Base-by-base conservation (phyloP, 2,113 vertebrate genomes). In the Apistogramma diplotaenia region DNA sequence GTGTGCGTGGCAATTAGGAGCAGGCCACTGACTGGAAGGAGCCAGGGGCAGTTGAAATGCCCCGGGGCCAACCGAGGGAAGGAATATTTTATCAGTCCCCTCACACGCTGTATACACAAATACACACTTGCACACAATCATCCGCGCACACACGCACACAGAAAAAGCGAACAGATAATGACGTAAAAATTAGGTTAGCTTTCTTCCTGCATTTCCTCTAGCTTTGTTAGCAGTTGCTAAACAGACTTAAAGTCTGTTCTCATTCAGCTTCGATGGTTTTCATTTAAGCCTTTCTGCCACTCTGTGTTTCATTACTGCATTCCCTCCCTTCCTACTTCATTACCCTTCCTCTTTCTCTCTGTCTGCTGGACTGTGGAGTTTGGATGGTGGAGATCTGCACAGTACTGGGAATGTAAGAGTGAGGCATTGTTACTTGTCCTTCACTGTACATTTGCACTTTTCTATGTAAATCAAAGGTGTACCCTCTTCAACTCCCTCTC, bases 1-100 rank as follows among this genome's bases (percentile, higher is more conserved):
- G 96, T 91, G 96, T 92, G 93, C 95, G 96, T 96, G 96, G 97
- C 97, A 99, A 99, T 99, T 99, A 99, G 97, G 96, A 96, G 97
- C 78, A 97, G 97, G 96, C 96, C 96, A 96, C 96, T 95, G 96
- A 96, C 96, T 96, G 96, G 95, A 97, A 96, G 91, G 91, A 97
- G 97, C 96, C 96, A 97, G 96, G 95, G 96, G 96, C 97, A 97
- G 94, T 93, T 94, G 88, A 96, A 95, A 97, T 97, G 96, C 97
- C 98, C 97, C 85, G 90, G 96, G 97, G 98, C 97, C 94, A 97
- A 97, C 90, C 82, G 75, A 94, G 96, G 96, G 91, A 93, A 91
- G 91, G 78, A 92, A 92, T 95, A 95, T 82, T 87, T 94, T 94
- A 86, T 94, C 89, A 84, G 75, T 60, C 83, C 93, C 94, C 61